Evolutionary conservation across 2,113 vertebrate species (phyloP), one percentile per base, ranked within the genome.

Genomic region (Megaceryle maxima): DNA sequence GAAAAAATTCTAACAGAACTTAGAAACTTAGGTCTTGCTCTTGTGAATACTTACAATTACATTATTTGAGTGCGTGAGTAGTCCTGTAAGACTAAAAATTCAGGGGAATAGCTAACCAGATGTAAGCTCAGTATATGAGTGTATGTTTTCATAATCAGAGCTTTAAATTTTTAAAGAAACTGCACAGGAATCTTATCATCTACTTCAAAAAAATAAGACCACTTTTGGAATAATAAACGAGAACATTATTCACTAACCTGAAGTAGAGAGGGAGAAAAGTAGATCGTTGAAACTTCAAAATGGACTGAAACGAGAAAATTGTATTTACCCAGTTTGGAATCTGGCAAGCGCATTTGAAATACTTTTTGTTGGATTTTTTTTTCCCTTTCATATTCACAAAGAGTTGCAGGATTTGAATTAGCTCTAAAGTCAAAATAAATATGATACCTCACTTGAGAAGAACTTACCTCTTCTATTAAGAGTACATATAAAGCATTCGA

Each of bases 371-470:
- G 37, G 37, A 37, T 59, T 46, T 63, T 87, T 77, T 37, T 29
- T 37, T 77, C 9, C 19, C 48, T 92, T 90, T 92, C 64, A 84
- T 44, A 73, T 68, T 79, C 70, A 57, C 5, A 7, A 70, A 66
- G 50, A 84, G 60, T 53, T 92, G 69, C 81, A 87, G 73, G 77
- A 66, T 92, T 94, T 87, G 48, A 87, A 29, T 87, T 92, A 72
- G 31, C 44, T 95, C 64, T 92, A 50, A 84, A 93, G 46, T 92
- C 35, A 95, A 95, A 93, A 92, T 84, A 96, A 94, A 90, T 89
- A 83, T 1, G 33, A 68, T 92, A 63, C 70, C 48, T 96, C 88
- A 66, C 51, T 91, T 3, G 0, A 88, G 83, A 91, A 95, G 63
- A 91, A 82, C 69, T 79, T 73, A 60, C 48, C n/a, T 92, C 66